Base-by-base conservation (phyloP, 2,797 vertebrate genomes). In the Sebastes umbrosus region DNA sequence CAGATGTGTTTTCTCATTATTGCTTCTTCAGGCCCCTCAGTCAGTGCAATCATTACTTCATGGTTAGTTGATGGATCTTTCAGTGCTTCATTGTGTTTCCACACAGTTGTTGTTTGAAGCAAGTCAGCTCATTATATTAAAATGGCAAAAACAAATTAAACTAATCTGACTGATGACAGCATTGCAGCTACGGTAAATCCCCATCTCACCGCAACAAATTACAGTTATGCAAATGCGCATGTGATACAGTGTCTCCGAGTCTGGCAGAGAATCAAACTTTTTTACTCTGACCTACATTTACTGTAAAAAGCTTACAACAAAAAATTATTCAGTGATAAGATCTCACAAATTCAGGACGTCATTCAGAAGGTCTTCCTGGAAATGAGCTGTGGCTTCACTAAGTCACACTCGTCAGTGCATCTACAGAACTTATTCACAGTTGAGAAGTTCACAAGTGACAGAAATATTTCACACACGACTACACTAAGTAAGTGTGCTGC, bases 151-250 rank as follows among this genome's bases (percentile, higher is more conserved):
- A 70, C 31, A n/a, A 75, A 81, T 79, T 24, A 39, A 43, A 85
- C 46, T 46, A 75, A 82, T 71, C 58, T 67, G 68, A 79, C 50
- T 86, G 66, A 83, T 69, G 34, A 88, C 83, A 74, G 81, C 69
- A 73, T 59, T 75, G 69, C 69, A 75, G 31, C 69, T 54, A 67
- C 13, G 24, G 39, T 71, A 68, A 83, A 87, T 80, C 83, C 67
- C 65, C n/a, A 52, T 68, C 46, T 75, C 27, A 79, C 66, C 74
- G 22, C 73, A 78, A 76, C 78, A 83, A 79, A 92, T 82, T 52
- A 83, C 8, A 31, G 63, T 71, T 55, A 78, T 63, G 75, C 58
- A 76, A 31, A 60, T 77, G 67, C 59, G 2, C 57, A 52, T 72
- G 43, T 25, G 22, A 79, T 50, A 6, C 24, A 46, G 52, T 13